Evolutionary conservation across 2,888 invertebrate species (phyloP), one percentile per base, ranked within the genome.

Genomic region (Trichogramma dendrolimi): DNA sequence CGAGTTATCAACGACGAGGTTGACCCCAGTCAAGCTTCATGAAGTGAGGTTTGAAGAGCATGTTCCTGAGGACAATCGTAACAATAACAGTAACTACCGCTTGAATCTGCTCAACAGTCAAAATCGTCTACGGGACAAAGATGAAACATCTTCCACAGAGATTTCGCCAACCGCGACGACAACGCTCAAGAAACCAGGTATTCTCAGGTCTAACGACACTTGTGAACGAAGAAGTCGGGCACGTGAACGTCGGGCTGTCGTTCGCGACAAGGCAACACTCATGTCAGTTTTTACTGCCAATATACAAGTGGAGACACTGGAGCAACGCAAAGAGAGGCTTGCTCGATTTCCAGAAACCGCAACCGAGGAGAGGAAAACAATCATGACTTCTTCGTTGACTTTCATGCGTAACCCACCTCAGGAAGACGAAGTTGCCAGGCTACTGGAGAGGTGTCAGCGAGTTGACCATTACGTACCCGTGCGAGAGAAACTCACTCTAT

Each of bases 401-500:
- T 58, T 69, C 4, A 48, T 68, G 5, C 67, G 58, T 1, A 67
- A 71, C 8, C 69, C 68, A 0, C 68, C 72, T 0, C 59, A 76
- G 5, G 75, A 75, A 27, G 78, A 80, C 46, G 80, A 80, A 42
- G 81, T 84, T 2, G 83, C 82, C 51, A 75, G 78, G 27, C 72
- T 84, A n/a, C 69, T 83, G 62, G 81, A 81, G 58, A 79, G 81
- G 59, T 84, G 84, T 67, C 84, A 84, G 70, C 82, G 83, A 70
- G 80, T 81, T 11, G 85, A 87, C 63, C 84, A 83, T 69, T 88
- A 88, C 72, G 87, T 88, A 43, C 88, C 89, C 0, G 89, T 89
- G 48, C 83, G 84, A 68, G 88, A 89, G 70, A 86, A 89, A 69
- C 81, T 88, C 40, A 86, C 87, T 10, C 78, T 89, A 27, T 89